Conservation (phyloP, 2,113 vertebrate species). For the Genyomyrus donnyi region DNA sequence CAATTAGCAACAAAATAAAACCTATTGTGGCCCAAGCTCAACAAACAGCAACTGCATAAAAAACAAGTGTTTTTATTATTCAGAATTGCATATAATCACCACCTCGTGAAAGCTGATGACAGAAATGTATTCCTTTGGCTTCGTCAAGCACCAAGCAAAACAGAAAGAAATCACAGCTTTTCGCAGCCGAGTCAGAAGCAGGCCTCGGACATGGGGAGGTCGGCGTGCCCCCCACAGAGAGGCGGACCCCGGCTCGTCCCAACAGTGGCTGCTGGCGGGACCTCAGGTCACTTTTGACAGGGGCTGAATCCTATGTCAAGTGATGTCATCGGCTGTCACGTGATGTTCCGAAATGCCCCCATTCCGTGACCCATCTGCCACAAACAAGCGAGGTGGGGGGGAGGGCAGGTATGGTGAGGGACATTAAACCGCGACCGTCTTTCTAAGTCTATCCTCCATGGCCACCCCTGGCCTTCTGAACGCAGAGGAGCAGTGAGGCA, state of each 20-base stretch:
- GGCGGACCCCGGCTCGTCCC: neutral
- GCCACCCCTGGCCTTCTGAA: neutral
- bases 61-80: neutral
- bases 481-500: neutral
- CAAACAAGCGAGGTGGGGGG: neutral
- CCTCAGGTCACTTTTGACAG: neutral
- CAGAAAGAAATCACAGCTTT: neutral
- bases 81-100: neutral
- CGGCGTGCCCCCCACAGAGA: neutral
- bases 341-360: neutral
- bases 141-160: neutral
- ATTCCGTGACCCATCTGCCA: neutral
- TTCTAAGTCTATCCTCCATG: neutral
- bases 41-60: neutral
- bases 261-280: neutral
- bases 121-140: neutral
- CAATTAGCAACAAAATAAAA: neutral
- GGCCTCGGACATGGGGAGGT: neutral
- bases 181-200: neutral
- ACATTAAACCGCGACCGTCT: neutral
- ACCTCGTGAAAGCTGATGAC: neutral
- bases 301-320: neutral
- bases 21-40: neutral
- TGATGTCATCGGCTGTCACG: neutral
- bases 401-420: neutral